Percentiles rank a stretch among this genome's conserved stretches.
Evolutionary conservation across 2,888 invertebrate species (phyloP).

Genomic region (Acanthopleura granulata): DNA sequence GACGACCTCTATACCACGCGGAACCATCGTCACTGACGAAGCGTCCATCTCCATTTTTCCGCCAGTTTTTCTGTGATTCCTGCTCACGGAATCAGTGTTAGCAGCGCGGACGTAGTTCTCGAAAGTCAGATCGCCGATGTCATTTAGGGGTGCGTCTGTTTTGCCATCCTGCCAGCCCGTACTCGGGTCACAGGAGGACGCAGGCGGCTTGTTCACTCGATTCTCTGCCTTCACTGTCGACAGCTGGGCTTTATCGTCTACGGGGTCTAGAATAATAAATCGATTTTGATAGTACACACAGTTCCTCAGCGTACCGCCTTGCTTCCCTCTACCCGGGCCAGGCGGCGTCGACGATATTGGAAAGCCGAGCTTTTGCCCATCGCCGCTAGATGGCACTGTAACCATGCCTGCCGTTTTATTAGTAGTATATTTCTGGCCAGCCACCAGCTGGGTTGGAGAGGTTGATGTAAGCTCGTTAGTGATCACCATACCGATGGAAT

Average conservation of each 20-base stretch:
- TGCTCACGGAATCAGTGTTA: not conserved
- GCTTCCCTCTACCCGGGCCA: conserved; percentile 33
- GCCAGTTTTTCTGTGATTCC: not conserved
- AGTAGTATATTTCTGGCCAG: not conserved
- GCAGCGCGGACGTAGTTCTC: conserved; percentile 4
- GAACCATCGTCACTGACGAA: conserved; percentile 42
- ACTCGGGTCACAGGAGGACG: not conserved
- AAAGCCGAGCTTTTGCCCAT: conserved; percentile 3
- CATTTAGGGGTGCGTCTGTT: not conserved
- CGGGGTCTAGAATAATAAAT: conserved; percentile 41
- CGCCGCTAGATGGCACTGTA: conserved; percentile 15
- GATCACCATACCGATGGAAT: not conserved
- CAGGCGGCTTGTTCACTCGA: not conserved
- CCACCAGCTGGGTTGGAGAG: not conserved
- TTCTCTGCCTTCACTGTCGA: not conserved
- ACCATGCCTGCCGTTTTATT: not conserved
- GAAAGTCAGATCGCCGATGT: not conserved
- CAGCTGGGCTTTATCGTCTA: conserved; percentile 17
- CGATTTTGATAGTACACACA: conserved; percentile 48
- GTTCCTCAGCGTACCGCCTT: conserved; percentile 25
- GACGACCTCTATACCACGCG: conserved; percentile 51
- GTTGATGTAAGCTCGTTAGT: not conserved
- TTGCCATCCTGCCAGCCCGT: not conserved
- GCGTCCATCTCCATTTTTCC: conserved; percentile 37
- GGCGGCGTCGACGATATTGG: conserved; percentile 12